Evolutionary conservation across 2,113 vertebrate species (phyloP).

Genomic region (Odontesthes bonariensis): DNA sequence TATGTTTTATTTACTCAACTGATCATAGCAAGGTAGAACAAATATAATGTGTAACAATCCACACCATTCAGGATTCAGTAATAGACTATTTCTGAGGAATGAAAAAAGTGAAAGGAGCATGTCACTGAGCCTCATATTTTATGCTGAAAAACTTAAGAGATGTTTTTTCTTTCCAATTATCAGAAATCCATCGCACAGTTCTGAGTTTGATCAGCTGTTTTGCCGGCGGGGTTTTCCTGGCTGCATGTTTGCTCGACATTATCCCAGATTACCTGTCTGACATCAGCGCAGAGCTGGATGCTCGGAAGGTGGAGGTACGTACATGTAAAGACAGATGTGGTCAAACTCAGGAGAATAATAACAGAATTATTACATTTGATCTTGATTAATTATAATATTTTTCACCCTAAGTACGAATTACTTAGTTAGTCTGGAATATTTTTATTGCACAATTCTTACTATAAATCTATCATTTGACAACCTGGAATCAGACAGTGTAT

Average conservation of each 20-base stretch:
- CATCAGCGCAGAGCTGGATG: conserved; percentile 75
- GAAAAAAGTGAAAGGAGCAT: neutral
- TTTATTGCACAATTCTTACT: no score
- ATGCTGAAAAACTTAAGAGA: no score
- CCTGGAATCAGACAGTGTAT: no score
- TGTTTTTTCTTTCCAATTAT: neutral
- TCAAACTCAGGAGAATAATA: neutral
- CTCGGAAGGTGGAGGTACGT: conserved; percentile 68
- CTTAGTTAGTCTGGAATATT: no score
- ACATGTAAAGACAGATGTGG: no score
- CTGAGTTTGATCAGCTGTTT: conserved; percentile 87
- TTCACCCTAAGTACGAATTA: no score
- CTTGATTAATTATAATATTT: no score
- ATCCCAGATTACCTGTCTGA: conserved; percentile 87
- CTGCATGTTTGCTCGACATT: conserved; percentile 88
- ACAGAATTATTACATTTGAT: no score
- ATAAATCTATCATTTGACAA: no score
- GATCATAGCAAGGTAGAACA: neutral
- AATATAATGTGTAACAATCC: no score
- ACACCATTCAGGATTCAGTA: neutral
- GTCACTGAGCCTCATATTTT: neutral
- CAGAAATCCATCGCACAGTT: conserved; percentile 75
- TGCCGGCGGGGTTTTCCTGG: conserved; percentile 87
- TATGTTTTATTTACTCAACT: neutral
- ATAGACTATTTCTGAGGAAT: neutral